Base-by-base conservation (phyloP, 1,140 invertebrate species). In the Aphis gossypii region DNA sequence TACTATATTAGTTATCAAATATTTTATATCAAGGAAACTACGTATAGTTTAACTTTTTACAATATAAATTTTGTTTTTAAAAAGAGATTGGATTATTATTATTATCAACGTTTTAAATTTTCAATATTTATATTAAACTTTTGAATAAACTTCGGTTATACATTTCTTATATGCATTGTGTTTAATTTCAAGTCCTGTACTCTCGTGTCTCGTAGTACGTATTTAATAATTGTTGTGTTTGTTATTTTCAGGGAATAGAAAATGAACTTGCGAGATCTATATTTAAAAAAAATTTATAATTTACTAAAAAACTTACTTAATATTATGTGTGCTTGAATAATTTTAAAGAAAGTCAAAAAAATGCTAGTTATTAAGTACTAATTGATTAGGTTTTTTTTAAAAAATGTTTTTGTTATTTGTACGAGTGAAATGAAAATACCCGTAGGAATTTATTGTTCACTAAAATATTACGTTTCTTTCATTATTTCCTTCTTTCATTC, bases 401-500 rank as follows among this genome's bases (percentile, higher is more conserved):
- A n/a, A 76, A 76, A n/a, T 76, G 4, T 76, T 76, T 76, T 76
- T 76, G 30, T 86, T 88, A n/a, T 88, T 20, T 88, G 46, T 35
- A 48, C 86, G n/a, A 88, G 46, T 51, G 18, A 51, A 89, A 54
- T 54, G 51, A 48, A 41, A 51, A 88, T 48, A 51, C n/a, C 44
- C 14, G 5, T 35, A 88, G 14, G 30, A 88, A 88, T 76, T n/a
- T 68, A n/a, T 88, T 51, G 86, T 88, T 88, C 30, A 23, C 86
- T 54, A 89, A 89, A 89, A 89, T 89, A 89, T 88, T 88, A 23
- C 21, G 48, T 20, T 89, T 89, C 87, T 89, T 89, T 89, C n/a
- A 54, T 89, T 8, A 46, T 76, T 76, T 11, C 68, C n/a, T 35
- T 56, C 7, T 25, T 86, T 46, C 11, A 30, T 86, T 9, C 84